Evolutionary conservation across 2,113 vertebrate species (phyloP).

Genomic region (Rynchops niger): DNA sequence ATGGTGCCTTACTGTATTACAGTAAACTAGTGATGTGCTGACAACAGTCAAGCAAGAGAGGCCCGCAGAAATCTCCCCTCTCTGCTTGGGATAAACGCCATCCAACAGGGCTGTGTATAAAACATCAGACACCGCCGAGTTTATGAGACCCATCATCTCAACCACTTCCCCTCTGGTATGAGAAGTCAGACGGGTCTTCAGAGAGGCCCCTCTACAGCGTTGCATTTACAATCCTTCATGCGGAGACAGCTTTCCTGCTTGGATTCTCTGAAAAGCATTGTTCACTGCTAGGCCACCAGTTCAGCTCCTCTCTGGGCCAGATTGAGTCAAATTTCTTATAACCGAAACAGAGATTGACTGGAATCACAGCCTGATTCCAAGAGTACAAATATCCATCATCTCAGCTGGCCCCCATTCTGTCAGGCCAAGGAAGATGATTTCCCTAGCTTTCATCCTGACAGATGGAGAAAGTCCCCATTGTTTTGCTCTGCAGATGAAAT

Average conservation of each 20-base stretch:
- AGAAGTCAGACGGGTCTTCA: not conserved
- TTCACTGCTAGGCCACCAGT: not conserved
- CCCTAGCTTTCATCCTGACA: not conserved
- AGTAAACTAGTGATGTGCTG: not conserved
- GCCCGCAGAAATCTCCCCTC: not conserved
- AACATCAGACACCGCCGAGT: not conserved
- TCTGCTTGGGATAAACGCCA: not conserved
- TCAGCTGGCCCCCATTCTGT: not conserved
- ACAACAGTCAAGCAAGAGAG: not conserved
- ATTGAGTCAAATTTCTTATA: not conserved
- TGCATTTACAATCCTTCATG: not conserved
- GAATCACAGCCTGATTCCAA: not conserved
- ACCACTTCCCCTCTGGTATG: not conserved
- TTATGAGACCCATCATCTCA: not conserved
- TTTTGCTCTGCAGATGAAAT: not conserved
- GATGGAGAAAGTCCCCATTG: not conserved
- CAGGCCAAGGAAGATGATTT: not conserved
- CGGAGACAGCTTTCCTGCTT: not conserved
- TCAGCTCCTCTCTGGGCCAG: not conserved
- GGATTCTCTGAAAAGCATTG: not conserved
- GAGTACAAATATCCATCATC: not conserved
- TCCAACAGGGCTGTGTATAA: not conserved
- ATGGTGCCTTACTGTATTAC: not conserved
- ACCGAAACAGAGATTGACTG: not conserved
- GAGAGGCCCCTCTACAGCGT: rapidly evolving